A percentile compares a stretch with the other conserved stretches of the same genome.
Evolutionary conservation across 1,140 invertebrate genomes (phyloP).

Genomic region (Heliconius himera): DNA sequence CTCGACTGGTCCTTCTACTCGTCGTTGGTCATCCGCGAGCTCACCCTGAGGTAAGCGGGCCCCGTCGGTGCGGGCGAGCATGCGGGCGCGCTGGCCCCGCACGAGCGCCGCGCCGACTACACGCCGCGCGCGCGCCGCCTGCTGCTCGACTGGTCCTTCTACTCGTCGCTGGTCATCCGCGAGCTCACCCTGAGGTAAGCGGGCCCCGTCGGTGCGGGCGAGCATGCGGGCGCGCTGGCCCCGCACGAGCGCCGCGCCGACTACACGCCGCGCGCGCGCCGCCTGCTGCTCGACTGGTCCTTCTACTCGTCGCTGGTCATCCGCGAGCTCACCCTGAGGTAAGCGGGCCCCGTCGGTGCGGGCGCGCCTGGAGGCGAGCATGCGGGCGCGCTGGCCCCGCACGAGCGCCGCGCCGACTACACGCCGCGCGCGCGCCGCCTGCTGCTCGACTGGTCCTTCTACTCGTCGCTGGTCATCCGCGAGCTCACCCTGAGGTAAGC

Average conservation of each 20-base stretch:
- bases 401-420: slow-evolving; percentile 92
- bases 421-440: slow-evolving; percentile 96
- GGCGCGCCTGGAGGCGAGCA: slow-evolving; percentile 96
- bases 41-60: slow-evolving; percentile 61
- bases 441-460: slow-evolving; percentile 99
- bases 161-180: slow-evolving; percentile 86
- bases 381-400: slow-evolving; percentile 93
- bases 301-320: slow-evolving; percentile 92
- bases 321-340: slow-evolving; percentile 75
- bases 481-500: slow-evolving; percentile 70
- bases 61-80: slow-evolving; percentile 82
- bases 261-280: slow-evolving; percentile 94
- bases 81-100: too few species aligned
- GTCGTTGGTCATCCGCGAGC: slow-evolving; percentile 80
- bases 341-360: slow-evolving; percentile 82
- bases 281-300: slow-evolving; percentile 99
- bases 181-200: slow-evolving; percentile 70
- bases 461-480: slow-evolving; percentile 86
- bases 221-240: slow-evolving; percentile 94
- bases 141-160: slow-evolving; percentile 99
- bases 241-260: slow-evolving; percentile 92
- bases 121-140: slow-evolving; percentile 96
- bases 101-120: slow-evolving; percentile 91
- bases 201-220: slow-evolving; percentile 84
- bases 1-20: slow-evolving; percentile 99